Conservation (phyloP, 2,888 invertebrate genomes). For the Aleiodes testaceus region DNA sequence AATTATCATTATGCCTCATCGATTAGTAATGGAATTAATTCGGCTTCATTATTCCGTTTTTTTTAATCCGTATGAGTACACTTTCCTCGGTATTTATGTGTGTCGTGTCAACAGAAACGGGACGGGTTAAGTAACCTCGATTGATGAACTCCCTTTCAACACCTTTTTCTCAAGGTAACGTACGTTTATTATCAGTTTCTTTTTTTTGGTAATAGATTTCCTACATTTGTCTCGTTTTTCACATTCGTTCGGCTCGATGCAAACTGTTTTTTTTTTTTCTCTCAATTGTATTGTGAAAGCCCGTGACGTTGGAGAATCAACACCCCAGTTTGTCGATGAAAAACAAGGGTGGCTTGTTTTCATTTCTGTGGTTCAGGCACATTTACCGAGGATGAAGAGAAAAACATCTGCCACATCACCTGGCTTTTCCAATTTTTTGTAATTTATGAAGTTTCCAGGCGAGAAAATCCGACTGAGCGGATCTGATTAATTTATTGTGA, state of each 20-base stretch:
- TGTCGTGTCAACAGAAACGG: slow-evolving; percentile 15
- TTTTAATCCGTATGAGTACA: slow-evolving; percentile 4
- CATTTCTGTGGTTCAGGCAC: slow-evolving; percentile 52
- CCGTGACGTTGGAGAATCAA: slow-evolving; percentile 32
- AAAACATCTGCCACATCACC: slow-evolving; percentile 70
- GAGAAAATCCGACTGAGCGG: slow-evolving; percentile 7
- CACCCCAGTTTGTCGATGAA: slow-evolving; percentile 25
- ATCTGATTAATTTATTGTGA: background rate
- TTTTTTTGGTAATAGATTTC: slow-evolving; percentile 18
- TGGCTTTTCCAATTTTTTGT: slow-evolving; percentile 65
- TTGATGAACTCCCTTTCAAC: slow-evolving; percentile 34
- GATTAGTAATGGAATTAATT: slow-evolving; percentile 21
- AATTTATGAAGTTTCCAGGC: slow-evolving; percentile 55
- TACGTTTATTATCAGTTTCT: background rate
- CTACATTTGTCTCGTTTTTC: slow-evolving; percentile 32
- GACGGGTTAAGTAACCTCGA: slow-evolving; percentile 24
- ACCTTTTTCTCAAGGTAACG: background rate
- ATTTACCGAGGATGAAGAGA: slow-evolving; percentile 24
- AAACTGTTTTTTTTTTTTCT: slow-evolving; percentile 34
- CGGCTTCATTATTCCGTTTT: background rate
- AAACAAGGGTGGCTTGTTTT: slow-evolving; percentile 51
- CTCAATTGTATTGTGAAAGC: slow-evolving; percentile 34
- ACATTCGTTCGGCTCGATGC: slow-evolving; percentile 30
- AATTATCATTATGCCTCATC: slow-evolving; percentile 2
- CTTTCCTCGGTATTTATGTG: background rate